These are phyloP conservation scores for Carcharodon carcharias DNA, from an alignment of 2,797 vertebrate species.

Conservation along the genomic window DNA sequence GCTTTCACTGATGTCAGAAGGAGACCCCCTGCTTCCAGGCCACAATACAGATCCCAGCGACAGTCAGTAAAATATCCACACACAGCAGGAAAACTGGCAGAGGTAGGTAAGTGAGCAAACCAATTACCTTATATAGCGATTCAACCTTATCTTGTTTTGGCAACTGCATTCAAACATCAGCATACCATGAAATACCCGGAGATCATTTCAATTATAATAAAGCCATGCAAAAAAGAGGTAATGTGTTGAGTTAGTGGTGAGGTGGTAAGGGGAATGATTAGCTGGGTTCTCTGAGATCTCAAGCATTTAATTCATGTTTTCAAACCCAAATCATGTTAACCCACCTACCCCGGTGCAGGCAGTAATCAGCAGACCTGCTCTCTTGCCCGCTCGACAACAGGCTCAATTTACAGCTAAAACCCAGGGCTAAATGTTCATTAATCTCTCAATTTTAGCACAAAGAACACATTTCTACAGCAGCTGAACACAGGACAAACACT, in stretches of 20 bases:
- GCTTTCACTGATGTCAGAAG: neutral
- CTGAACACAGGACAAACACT: neutral
- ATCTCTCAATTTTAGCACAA: too few relatives aligned
- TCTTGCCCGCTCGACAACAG: neutral
- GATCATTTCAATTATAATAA: neutral
- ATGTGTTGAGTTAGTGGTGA: neutral
- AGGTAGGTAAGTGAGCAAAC: neutral
- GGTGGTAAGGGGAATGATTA: neutral
- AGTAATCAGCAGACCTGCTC: neutral
- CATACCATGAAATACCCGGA: neutral
- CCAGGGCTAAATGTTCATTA: neutral
- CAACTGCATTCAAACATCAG: neutral
- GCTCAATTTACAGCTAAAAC: neutral
- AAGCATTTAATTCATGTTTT: neutral
- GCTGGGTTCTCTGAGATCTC: neutral
- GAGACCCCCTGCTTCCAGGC: neutral
- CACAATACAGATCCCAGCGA: neutral
- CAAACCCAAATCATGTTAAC: neutral
- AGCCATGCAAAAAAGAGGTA: neutral
- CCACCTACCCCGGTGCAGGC: neutral
- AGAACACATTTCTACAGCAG: neutral
- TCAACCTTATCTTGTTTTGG: neutral
- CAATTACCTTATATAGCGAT: neutral
- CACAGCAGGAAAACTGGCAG: neutral
- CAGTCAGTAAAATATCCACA: neutral